These are phyloP conservation scores for Eupithecia inturbata DNA, from an alignment of 2,888 invertebrate species.

Conservation along the genomic window DNA sequence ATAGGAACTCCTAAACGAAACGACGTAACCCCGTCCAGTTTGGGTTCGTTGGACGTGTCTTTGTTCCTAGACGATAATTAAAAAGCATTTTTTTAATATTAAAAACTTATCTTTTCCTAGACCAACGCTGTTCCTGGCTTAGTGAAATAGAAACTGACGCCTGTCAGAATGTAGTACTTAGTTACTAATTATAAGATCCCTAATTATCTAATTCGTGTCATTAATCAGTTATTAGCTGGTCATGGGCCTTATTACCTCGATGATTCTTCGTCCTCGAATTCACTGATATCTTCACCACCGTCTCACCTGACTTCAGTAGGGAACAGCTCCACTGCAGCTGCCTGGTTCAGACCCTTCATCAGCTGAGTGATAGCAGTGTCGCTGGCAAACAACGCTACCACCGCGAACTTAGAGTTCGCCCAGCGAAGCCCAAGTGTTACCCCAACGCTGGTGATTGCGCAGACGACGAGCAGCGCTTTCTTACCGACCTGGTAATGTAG, in stretches of 20 bases:
- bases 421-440: constrained; percentile 56
- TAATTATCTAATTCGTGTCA: neutral
- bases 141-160: too few species aligned
- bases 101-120: too few species aligned
- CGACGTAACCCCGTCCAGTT: too few species aligned
- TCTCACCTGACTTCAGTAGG: constrained; percentile 64
- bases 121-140: too few species aligned
- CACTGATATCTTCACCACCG: too few species aligned
- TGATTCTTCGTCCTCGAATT: neutral
- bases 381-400: constrained; percentile 62
- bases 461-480: constrained; percentile 53
- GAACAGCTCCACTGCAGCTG: constrained; percentile 58
- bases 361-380: constrained; percentile 57
- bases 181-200: neutral
- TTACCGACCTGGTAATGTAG: constrained; percentile 55
- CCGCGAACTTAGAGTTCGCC: constrained; percentile 55
- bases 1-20: too few species aligned
- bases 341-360: constrained; percentile 58
- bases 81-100: too few species aligned
- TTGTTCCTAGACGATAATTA: too few species aligned
- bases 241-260: too few species aligned
- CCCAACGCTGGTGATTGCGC: constrained; percentile 48
- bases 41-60: too few species aligned
- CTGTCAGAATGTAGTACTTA: too few species aligned
- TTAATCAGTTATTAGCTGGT: neutral